phyloP scores from a whole-genome alignment of 2,888 invertebrate species.

The Vannuccia rotundouncinata region DNA sequence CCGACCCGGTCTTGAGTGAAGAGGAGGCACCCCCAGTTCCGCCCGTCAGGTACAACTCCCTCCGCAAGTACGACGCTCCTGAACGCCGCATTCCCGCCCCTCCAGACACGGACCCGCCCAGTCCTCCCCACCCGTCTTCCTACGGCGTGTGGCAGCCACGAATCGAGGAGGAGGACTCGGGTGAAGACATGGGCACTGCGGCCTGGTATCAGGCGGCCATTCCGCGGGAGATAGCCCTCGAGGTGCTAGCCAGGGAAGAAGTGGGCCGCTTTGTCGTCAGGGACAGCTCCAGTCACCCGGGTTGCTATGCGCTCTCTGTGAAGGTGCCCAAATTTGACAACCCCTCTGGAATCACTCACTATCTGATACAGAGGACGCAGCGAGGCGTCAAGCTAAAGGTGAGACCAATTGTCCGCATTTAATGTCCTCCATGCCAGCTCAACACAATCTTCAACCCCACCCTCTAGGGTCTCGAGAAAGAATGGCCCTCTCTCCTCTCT shows the following conservation, averaged over 20 bases:
- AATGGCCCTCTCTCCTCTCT: slow-evolving; percentile 76
- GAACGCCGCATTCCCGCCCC: neutral
- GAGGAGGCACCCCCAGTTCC: neutral
- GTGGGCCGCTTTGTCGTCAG: slow-evolving; percentile 86
- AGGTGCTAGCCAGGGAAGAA: slow-evolving; percentile 78
- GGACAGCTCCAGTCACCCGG: slow-evolving; percentile 79
- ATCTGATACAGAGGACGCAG: slow-evolving; percentile 76
- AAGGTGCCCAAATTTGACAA: slow-evolving; percentile 71
- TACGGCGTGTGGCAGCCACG: neutral
- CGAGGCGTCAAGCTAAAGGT: slow-evolving; percentile 54
- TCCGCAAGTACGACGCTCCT: neutral
- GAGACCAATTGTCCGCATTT: neutral
- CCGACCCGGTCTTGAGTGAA: slow-evolving; percentile 10
- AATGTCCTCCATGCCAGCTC: neutral
- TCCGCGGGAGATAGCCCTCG: slow-evolving; percentile 78
- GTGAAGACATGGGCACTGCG: neutral
- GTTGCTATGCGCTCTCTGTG: slow-evolving; percentile 80
- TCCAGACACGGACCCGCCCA: neutral
- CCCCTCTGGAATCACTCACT: slow-evolving; percentile 79
- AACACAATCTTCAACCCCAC: neutral
- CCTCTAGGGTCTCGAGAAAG: slow-evolving; percentile 83
- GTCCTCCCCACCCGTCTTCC: neutral
- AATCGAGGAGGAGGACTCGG: neutral
- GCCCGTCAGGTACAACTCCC: neutral
- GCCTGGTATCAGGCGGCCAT: slow-evolving; percentile 93